Evolutionary conservation across 1,140 invertebrate species (phyloP).

Genomic region (Caenorhabditis tropicalis): DNA sequence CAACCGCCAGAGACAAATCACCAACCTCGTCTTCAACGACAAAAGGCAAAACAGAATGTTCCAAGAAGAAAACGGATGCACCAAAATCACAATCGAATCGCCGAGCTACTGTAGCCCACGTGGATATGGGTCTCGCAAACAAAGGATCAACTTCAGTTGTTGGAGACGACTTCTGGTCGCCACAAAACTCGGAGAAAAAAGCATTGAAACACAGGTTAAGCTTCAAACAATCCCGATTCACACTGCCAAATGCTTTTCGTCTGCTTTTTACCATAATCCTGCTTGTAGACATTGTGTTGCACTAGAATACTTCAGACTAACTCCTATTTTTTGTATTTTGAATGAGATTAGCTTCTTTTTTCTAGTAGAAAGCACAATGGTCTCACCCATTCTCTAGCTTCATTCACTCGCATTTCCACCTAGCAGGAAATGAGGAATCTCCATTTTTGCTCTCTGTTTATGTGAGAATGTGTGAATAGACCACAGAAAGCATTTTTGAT

Average conservation of each 20-base stretch:
- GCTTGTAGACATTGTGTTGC: neutral
- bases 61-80: neutral
- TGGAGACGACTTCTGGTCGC: conserved; percentile 24
- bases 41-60: neutral
- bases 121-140: neutral
- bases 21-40: neutral
- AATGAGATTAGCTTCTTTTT: neutral
- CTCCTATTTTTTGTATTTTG: neutral
- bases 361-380: neutral
- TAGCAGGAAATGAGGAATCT: neutral
- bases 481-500: no score
- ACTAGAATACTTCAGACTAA: neutral
- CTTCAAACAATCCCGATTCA: neutral
- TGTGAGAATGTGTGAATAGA: neutral
- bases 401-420: neutral
- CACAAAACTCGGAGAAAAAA: conserved; percentile 5
- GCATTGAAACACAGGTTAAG: conserved; percentile 12
- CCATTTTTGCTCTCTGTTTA: neutral
- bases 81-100: neutral
- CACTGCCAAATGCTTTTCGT: no score
- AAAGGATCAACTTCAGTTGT: neutral
- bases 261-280: neutral
- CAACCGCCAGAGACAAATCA: neutral
- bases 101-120: neutral
- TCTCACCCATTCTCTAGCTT: neutral